Evolutionary conservation across 2,113 vertebrate species (phyloP).

Genomic region (Phoxinus phoxinus): DNA sequence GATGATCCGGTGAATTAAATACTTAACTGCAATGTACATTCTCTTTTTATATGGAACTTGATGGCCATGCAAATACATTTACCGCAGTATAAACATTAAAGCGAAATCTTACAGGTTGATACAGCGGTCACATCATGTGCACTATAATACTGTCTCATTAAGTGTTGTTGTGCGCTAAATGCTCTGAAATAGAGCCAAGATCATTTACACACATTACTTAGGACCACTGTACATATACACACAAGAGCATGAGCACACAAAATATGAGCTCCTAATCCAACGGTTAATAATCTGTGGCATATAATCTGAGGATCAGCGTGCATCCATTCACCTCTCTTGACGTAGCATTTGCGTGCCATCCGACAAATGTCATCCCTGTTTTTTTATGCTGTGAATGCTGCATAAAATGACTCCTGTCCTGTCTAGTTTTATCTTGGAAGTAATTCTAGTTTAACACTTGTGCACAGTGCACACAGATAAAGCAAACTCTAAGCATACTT

Average conservation of each 20-base stretch:
- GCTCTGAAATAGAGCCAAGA: not conserved
- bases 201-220: not conserved
- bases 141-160: not conserved
- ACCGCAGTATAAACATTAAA: not conserved
- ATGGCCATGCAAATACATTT: not conserved
- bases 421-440: not conserved
- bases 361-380: not conserved
- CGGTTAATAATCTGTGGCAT: conserved; percentile 37
- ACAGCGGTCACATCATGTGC: not conserved
- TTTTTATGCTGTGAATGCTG: not conserved
- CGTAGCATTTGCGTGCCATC: not conserved
- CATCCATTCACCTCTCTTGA: conserved; percentile 7
- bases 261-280: conserved; percentile 34
- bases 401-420: not conserved
- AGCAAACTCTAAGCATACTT: not conserved
- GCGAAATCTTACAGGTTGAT: not conserved
- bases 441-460: too few relatives aligned
- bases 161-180: not conserved
- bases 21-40: not conserved
- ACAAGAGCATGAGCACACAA: not conserved
- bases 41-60: not conserved
- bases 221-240: not conserved
- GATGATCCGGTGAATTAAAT: not conserved
- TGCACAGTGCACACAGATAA: not conserved
- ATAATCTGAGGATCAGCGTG: conserved; percentile 44